Percentiles rank a stretch among this genome's conserved stretches.
Conservation (phyloP, 2,797 vertebrate genomes). For the Lepus oiostolus region DNA sequence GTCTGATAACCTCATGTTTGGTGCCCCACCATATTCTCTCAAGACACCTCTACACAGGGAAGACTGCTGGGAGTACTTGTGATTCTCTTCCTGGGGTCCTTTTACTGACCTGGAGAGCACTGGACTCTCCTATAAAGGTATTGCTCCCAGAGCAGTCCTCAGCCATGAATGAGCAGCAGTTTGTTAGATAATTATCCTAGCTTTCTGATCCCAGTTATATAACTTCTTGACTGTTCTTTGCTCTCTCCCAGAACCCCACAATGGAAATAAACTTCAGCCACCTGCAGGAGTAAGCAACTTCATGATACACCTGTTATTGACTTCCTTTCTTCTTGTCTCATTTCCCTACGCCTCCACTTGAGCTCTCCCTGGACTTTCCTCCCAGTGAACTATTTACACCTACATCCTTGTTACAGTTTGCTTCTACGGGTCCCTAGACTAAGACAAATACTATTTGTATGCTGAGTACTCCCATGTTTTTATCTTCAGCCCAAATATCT, state of each 20-base stretch:
- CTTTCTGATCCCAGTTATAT: background rate
- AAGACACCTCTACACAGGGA: background rate
- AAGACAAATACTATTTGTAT: conserved; percentile 7
- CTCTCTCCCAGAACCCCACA: background rate
- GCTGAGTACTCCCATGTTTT: background rate
- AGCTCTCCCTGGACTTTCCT: background rate
- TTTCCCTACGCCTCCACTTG: background rate
- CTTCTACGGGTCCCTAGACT: background rate
- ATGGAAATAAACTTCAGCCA: background rate
- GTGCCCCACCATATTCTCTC: background rate
- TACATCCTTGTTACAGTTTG: background rate
- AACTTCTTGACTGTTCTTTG: background rate
- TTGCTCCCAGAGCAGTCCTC: background rate
- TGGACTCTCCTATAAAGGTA: background rate
- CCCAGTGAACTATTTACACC: conserved; percentile 17
- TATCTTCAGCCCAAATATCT: background rate
- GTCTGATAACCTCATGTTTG: background rate
- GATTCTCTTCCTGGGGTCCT: background rate
- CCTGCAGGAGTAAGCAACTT: background rate
- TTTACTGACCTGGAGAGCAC: background rate
- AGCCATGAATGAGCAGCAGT: background rate
- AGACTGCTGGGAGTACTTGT: background rate
- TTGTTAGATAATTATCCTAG: background rate
- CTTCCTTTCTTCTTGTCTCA: background rate
- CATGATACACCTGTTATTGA: background rate